Conservation (phyloP, 2,113 vertebrate species). For the Sminthopsis crassicaudata region DNA sequence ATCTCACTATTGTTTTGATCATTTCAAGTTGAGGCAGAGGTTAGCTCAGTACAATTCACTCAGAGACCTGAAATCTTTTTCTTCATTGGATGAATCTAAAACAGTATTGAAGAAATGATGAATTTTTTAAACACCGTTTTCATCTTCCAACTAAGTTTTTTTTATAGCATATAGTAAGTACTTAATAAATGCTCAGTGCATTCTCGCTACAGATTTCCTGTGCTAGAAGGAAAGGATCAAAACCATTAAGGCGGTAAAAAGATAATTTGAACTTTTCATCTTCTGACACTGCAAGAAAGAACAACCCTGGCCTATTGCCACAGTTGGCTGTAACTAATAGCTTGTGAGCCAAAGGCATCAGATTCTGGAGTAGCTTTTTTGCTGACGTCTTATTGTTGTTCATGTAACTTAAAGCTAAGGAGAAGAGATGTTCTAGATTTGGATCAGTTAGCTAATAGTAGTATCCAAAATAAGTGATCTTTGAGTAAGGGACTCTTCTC, state of each 20-base stretch:
- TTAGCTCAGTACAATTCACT: not conserved
- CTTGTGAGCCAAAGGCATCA: not conserved
- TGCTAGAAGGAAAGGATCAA: not conserved
- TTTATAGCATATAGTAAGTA: not conserved
- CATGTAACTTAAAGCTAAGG: fast-evolving
- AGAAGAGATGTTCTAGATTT: fast-evolving
- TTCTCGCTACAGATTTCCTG: not conserved
- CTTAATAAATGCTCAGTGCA: not conserved
- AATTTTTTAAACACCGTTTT: not conserved
- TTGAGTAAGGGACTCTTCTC: not conserved
- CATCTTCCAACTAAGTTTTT: not conserved
- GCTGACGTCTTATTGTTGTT: fast-evolving
- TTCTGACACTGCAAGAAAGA: not conserved
- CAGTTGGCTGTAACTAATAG: not conserved
- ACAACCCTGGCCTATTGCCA: not conserved
- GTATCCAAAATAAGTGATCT: fast-evolving
- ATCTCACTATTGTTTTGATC: not conserved
- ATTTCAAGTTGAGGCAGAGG: not conserved
- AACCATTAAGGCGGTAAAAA: not conserved
- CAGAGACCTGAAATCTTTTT: not conserved
- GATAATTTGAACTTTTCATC: not conserved
- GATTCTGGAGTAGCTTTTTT: not conserved
- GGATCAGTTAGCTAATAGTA: not conserved
- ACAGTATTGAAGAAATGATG: not conserved
- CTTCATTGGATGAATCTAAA: slow-evolving; percentile 55